phyloP scores from a whole-genome alignment of 2,888 invertebrate species.

The Pandemis corylana region DNA sequence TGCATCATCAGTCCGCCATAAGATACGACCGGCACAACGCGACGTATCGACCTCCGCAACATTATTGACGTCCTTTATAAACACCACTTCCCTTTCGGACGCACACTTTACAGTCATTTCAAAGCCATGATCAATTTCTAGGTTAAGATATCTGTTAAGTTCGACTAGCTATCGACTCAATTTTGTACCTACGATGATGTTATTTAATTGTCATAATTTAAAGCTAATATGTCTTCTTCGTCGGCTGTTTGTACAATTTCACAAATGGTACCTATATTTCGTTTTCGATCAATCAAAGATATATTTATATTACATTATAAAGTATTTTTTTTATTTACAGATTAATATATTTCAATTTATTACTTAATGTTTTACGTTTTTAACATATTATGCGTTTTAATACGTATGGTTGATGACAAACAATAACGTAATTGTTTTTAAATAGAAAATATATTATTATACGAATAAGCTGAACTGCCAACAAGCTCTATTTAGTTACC shows the following conservation, averaged over 20 bases:
- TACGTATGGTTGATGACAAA: constrained; percentile 69
- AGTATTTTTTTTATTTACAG: constrained; percentile 68
- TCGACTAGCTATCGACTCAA: constrained; percentile 72
- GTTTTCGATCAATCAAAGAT: constrained; percentile 73
- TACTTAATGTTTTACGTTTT: constrained; percentile 60
- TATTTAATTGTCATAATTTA: constrained; percentile 60
- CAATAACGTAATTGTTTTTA: constrained; percentile 60
- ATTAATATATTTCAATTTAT: constrained; percentile 70
- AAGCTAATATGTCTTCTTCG: constrained; percentile 63
- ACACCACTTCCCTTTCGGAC: constrained; percentile 57
- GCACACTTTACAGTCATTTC: constrained; percentile 72
- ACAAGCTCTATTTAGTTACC: constrained; percentile 78
- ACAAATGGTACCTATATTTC: constrained; percentile 71
- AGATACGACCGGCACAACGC: constrained; percentile 79
- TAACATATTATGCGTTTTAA: constrained; percentile 65
- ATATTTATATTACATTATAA: constrained; percentile 68
- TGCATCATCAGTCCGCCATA: constrained; percentile 77
- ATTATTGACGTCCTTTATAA: constrained; percentile 79
- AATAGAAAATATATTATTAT: constrained; percentile 64
- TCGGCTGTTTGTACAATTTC: constrained; percentile 76
- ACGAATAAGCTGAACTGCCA: constrained; percentile 71
- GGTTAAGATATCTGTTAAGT: constrained; percentile 77
- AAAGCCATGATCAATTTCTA: constrained; percentile 79
- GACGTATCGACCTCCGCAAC: constrained; percentile 77
- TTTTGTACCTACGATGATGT: constrained; percentile 80